Base-by-base conservation (phyloP, 2,888 invertebrate genomes). In the Argyresthia albistria region DNA sequence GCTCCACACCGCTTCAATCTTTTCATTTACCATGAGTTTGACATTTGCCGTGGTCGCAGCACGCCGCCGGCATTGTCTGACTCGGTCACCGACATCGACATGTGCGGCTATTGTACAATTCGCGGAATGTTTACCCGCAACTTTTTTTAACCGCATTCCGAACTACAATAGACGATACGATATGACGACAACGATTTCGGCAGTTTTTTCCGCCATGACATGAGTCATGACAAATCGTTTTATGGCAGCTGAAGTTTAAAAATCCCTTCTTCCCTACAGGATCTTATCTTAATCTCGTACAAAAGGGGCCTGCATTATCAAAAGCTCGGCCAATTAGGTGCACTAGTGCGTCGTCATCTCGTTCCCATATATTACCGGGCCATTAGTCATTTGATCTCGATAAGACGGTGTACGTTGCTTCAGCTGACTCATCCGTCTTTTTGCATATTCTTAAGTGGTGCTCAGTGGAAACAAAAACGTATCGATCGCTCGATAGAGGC, bases 331-430 rank as follows among this genome's bases (percentile, higher is more conserved):
- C 72, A 75, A 75, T 76, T 75, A 75, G 64, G 58, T 57, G 60
- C 61, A 73, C 39, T 54, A 65, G 67, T 70, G 73, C 73, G 60
- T 51, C 69, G 70, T 76, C 73, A 74, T 61, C 65, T 57, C 56
- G 63, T 65, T 69, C 66, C 65, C 66, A 69, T 70, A 64, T 63
- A 66, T 56, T 56, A 54, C 56, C 15, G 53, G 43, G 53, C 58
- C 58, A 60, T 76, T 74, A 76, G 65, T 76, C 74, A 73, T 70
- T 62, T 62, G 56, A 52, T 75, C 74, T 74, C 62, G 77, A 77
- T 78, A 75, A 69, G 59, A 56, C 50, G 50, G 54, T 53, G 54
- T 63, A 63, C 66, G 64, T 62, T 66, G 64, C 60, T 57, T 53
- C 1, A 53, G 65, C 68, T 72, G 73, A 70, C 58, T 74, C 74